Evolutionary conservation across 2,113 vertebrate species (phyloP).

Genomic region (Oreocharis arfaki): DNA sequence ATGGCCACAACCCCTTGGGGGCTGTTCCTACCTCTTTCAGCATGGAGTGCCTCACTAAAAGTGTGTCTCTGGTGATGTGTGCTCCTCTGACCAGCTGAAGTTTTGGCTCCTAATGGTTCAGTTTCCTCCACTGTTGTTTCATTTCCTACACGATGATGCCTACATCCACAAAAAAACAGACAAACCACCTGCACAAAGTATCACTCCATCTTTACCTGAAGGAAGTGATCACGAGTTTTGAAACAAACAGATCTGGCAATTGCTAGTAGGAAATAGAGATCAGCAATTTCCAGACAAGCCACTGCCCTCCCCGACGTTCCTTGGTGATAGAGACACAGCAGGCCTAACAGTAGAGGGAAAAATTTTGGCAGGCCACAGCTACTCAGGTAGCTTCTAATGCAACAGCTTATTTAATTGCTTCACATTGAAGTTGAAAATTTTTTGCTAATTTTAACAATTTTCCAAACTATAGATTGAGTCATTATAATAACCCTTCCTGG

Average conservation of each 20-base stretch:
- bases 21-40: not conserved
- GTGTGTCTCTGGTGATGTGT: fast-evolving
- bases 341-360: not conserved
- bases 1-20: fast-evolving
- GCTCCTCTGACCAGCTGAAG: not conserved
- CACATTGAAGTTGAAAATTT: not conserved
- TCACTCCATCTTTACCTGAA: not conserved
- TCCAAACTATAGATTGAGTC: not conserved
- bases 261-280: not conserved
- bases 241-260: not conserved
- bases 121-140: not conserved
- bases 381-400: not conserved
- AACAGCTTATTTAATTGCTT: not conserved
- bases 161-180: not conserved
- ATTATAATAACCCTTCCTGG: not conserved
- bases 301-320: not conserved
- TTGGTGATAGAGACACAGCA: not conserved
- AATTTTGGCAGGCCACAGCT: not conserved
- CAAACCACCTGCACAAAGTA: not conserved
- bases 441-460: not conserved
- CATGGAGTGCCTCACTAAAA: not conserved
- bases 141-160: not conserved
- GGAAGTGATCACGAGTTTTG: not conserved
- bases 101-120: not conserved
- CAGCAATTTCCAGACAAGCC: not conserved